A percentile compares a stretch with the other conserved stretches of the same genome.
Conservation (phyloP, 2,113 vertebrate genomes). For the Amazona vittata region DNA sequence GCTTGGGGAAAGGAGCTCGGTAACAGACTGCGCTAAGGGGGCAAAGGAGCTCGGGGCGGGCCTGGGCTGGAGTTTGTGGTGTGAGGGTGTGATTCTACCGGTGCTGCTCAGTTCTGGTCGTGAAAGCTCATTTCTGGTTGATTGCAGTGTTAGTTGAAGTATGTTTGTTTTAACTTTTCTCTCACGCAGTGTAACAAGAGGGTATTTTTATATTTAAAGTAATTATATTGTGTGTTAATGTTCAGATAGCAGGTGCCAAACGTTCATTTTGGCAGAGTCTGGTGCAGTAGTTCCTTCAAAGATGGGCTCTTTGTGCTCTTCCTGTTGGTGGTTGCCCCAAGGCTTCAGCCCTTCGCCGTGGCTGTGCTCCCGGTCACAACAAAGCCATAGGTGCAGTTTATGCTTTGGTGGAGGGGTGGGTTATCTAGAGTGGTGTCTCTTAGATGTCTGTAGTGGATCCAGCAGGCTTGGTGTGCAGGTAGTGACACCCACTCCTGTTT, state of each 20-base stretch:
- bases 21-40: not conserved
- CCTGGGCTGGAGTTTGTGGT: not conserved
- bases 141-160: accelerated
- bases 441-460: accelerated
- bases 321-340: accelerated
- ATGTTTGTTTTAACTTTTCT: not conserved
- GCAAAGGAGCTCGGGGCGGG: accelerated
- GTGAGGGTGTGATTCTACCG: accelerated
- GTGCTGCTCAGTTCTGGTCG: accelerated
- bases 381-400: accelerated
- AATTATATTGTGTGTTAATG: accelerated
- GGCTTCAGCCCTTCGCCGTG: accelerated
- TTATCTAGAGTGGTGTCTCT: accelerated
- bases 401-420: accelerated
- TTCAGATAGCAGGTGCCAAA: not conserved
- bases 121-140: not conserved
- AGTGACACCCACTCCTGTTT: not conserved
- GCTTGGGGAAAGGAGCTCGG: no score
- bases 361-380: accelerated
- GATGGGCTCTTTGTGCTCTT: not conserved
- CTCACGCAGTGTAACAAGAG: accelerated
- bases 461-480: accelerated
- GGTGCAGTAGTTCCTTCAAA: accelerated
- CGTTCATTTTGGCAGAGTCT: accelerated
- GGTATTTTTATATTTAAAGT: not conserved